Percentiles rank a stretch among this genome's conserved stretches.
Evolutionary conservation across 2,113 vertebrate species (phyloP).

Genomic region (Falco punctatus): DNA sequence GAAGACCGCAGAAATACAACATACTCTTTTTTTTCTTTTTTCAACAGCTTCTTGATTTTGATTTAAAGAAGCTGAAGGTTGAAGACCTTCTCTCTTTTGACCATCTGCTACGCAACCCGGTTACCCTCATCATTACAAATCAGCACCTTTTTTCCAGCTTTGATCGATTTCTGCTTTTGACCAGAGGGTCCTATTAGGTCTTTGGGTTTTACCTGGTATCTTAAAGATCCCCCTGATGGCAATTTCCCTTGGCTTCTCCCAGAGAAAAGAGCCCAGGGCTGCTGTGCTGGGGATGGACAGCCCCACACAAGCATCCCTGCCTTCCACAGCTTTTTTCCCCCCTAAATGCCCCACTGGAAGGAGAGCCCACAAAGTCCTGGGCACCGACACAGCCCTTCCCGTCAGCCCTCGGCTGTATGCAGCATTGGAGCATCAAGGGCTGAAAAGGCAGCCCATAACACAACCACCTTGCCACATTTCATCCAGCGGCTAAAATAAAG

Average conservation of each 20-base stretch:
- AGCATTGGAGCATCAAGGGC: not conserved
- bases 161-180: not conserved
- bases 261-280: not conserved
- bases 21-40: fast-evolving
- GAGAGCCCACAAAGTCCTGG: not conserved
- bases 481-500: not conserved
- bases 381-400: not conserved
- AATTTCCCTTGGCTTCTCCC: no score
- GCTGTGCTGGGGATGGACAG: not conserved
- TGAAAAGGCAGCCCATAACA: not conserved
- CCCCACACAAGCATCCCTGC: no score
- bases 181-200: not conserved
- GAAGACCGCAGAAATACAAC: not conserved
- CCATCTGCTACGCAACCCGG: not conserved
- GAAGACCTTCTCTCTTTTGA: not conserved
- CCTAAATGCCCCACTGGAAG: not conserved
- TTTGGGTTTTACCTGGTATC: not conserved
- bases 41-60: not conserved
- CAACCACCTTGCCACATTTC: not conserved
- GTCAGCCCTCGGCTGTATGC: fast-evolving
- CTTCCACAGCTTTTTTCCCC: not conserved
- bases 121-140: not conserved
- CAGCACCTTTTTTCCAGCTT: not conserved
- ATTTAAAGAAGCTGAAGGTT: not conserved
- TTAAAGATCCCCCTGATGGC: not conserved